Conservation (phyloP, 1,140 invertebrate species). For the Diprion similis region DNA sequence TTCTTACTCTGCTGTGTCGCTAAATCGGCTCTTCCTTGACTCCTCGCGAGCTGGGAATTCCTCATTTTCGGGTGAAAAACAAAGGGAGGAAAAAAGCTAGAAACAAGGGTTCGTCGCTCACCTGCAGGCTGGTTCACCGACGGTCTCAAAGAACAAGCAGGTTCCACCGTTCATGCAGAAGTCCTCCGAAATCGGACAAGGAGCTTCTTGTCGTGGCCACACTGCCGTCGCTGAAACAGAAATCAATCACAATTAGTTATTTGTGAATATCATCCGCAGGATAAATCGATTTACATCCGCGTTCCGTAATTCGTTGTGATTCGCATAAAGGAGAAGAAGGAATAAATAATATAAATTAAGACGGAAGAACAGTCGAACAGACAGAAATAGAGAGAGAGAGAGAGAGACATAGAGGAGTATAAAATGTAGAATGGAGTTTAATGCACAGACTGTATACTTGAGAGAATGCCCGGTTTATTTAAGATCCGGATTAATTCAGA, state of each 20-base stretch:
- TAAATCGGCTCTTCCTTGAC: no score
- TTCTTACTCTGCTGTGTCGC: no score
- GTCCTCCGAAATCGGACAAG: constrained; percentile 70
- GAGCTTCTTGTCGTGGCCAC: constrained; percentile 66
- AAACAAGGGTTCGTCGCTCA: constrained; percentile 57
- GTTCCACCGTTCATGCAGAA: constrained; percentile 84
- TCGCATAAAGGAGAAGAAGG: no score
- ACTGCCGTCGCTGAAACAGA: constrained; percentile 65
- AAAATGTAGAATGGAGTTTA: not conserved
- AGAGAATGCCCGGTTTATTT: not conserved
- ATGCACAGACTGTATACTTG: not conserved
- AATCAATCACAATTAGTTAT: constrained; percentile 27
- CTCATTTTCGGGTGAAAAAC: constrained; percentile 3
- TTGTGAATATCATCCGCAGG: constrained; percentile 10
- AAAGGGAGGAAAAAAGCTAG: not conserved
- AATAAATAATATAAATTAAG: no score
- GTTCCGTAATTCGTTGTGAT: no score
- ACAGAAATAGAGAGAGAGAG: no score
- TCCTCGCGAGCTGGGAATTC: no score
- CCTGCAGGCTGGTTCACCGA: constrained; percentile 82
- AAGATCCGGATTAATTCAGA: not conserved
- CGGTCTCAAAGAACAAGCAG: constrained; percentile 79
- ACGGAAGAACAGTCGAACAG: no score
- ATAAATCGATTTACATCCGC: not conserved
- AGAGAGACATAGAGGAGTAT: not conserved